Evolutionary conservation across 2,113 vertebrate species (phyloP), one percentile per base, ranked within the genome.

Genomic region (Neolamprologus longior): DNA sequence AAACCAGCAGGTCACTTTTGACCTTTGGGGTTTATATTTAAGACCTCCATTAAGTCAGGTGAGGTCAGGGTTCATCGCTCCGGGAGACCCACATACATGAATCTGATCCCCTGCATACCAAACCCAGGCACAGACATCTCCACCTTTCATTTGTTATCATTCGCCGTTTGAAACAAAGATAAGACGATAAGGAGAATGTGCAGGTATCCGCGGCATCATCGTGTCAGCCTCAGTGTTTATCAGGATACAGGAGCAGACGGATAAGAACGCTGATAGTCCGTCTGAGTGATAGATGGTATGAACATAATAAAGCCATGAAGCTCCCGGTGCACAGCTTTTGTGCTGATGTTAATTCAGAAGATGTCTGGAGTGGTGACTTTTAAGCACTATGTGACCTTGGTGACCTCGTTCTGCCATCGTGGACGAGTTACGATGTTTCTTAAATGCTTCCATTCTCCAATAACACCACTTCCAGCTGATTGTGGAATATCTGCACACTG

Each of bases 231-330:
- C 71, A 1, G 9, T 7, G 26, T 78, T 76, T 19, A 31, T 31
- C 42, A 31, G 40, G 0, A 12, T 7, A 31, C 71, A 76, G 71
- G 4, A 47, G 42, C 3, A 63, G 58, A 10, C 0, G 24, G 6
- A 28, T 47, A 2, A 28, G n/a, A 6, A 0, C 3, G 21, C 66
- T 3, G 37, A 73, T 3, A 42, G n/a, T 15, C 5, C 0, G 24
- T 28, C 6, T 0, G 0, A 37, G 33, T 3, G 40, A 66, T 4
- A 13, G 19, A 66, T 21, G 31, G 19, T 37, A 13, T 8, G 63
- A 21, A 37, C 33, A 68, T 21, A 21, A 68, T 21, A 24, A 71
- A 24, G 3, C 66, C n/a, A 3, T 1, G 6, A 76, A 47, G 71
- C 42, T 47, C 24, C 71, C 1, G 14, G 71, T 2, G 1, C 3